These are phyloP conservation scores for Periphyllus acericola DNA, from an alignment of 2,888 invertebrate genomes.

Conservation along the genomic window DNA sequence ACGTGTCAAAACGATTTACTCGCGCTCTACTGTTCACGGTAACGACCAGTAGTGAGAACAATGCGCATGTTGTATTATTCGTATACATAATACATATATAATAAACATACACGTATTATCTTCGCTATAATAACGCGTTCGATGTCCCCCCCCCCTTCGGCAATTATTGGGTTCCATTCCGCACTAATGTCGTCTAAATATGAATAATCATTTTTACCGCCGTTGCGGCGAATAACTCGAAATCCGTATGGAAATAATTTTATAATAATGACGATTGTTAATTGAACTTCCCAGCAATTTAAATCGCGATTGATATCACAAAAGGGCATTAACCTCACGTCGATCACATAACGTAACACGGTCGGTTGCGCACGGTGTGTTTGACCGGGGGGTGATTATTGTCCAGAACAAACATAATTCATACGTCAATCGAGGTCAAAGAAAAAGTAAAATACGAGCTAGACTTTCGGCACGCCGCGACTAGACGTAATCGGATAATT, in stretches of 20 bases:
- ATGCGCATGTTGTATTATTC: too few species aligned
- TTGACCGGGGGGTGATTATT: conserved; percentile 43
- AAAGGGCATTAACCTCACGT: conserved; percentile 38
- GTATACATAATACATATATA: too few species aligned
- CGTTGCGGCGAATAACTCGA: not conserved
- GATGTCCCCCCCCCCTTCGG: too few species aligned
- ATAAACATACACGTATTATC: too few species aligned
- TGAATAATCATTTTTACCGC: not conserved
- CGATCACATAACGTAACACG: conserved; percentile 31
- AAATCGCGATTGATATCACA: conserved; percentile 29
- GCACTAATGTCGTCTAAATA: too few species aligned
- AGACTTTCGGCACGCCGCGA: not conserved
- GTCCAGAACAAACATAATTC: conserved; percentile 42
- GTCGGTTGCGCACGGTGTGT: conserved; percentile 49
- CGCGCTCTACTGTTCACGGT: too few species aligned
- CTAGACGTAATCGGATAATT: not conserved
- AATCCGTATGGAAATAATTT: not conserved
- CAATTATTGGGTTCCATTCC: too few species aligned
- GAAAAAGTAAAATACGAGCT: not conserved
- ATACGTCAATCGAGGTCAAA: conserved; percentile 19
- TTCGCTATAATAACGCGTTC: too few species aligned
- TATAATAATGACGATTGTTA: not conserved
- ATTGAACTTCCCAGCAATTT: conserved; percentile 29
- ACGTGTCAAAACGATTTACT: too few species aligned
- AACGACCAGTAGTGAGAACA: too few species aligned